Base-by-base conservation (phyloP, 2,888 invertebrate genomes). In the Hylaea fasciaria region DNA sequence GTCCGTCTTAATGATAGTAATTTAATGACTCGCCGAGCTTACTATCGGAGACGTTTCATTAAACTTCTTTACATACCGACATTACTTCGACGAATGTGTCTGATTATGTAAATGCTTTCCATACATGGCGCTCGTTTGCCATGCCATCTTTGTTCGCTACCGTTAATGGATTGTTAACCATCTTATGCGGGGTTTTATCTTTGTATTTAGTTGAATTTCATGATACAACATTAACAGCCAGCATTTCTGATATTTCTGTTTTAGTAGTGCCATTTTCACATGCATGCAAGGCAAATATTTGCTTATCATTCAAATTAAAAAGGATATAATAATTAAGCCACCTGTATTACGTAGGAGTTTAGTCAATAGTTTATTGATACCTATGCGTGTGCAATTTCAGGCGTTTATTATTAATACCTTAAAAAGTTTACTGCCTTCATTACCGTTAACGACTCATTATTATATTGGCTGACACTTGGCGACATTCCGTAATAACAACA, bases 1-100 rank as follows among this genome's bases (percentile, higher is more conserved):
- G 91, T 90, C 87, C 87, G 83, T 75, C 81, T 86, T 92, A 92
- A 92, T 92, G 87, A 90, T 89, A 86, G 91, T 91, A 85, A 91
- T 91, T 90, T 89, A 87, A 88, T 86, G 89, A 89, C 85, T 86
- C 87, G 87, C 81, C 88, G 85, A 78, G 83, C 88, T 86, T 74
- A 85, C 86, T 84, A 82, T 82, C 80, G 83, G 86, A 83, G 87
- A 89, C 87, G 87, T 89, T 88, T 87, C 86, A 89, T 91, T 91
- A 90, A 89, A 90, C 86, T 84, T 81, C 83, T 88, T 87, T 85
- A 87, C 32, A 9, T 32, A 32, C 89, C 86, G 88, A 87, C 83
- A 89, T 89, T 87, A 88, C 87, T 87, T 85, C 82, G 81, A 84
- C 85, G 88, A 87, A 89, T 88, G 86, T 87, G 85, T 85, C 85